Percentiles rank a stretch among this genome's conserved stretches.
phyloP scores from a whole-genome alignment of 64 coral and sea anemone species.

The Actinia tenebrosa region DNA sequence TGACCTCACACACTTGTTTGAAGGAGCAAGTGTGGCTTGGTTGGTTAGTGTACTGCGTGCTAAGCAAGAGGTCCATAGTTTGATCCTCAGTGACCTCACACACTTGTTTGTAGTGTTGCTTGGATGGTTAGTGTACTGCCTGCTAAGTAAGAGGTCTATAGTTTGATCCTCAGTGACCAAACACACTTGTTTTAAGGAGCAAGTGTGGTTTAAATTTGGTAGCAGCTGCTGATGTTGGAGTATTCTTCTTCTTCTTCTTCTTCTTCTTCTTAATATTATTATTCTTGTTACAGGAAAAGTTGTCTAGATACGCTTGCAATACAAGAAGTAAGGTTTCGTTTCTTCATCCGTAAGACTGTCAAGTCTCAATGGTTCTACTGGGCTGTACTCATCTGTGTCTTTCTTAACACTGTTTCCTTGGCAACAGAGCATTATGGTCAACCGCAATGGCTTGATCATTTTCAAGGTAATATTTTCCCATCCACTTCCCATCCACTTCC shows the following conservation, averaged over 20 bases:
- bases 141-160: no score
- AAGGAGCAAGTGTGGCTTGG: no score
- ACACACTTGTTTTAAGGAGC: no score
- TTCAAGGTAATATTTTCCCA: constrained; percentile 53
- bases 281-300: constrained; percentile 37
- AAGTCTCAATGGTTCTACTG: constrained; percentile 88
- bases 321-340: constrained; percentile 34
- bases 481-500: not conserved
- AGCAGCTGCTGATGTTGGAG: no score
- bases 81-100: no score
- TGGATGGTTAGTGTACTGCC: no score
- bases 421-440: constrained; percentile 72
- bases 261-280: not conserved
- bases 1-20: no score
- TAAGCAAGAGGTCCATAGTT: no score
- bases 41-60: no score
- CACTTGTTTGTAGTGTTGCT: no score
- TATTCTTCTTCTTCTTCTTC: not conserved
- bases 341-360: constrained; percentile 51
- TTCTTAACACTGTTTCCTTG: constrained; percentile 83
- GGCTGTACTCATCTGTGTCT: constrained; percentile 84
- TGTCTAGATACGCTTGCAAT: constrained; percentile 34
- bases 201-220: not conserved
- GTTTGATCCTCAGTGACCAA: no score
- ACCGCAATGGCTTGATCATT: constrained; percentile 32